Base-by-base conservation (phyloP, 2,888 invertebrate genomes). In the Agonum fuliginosum region DNA sequence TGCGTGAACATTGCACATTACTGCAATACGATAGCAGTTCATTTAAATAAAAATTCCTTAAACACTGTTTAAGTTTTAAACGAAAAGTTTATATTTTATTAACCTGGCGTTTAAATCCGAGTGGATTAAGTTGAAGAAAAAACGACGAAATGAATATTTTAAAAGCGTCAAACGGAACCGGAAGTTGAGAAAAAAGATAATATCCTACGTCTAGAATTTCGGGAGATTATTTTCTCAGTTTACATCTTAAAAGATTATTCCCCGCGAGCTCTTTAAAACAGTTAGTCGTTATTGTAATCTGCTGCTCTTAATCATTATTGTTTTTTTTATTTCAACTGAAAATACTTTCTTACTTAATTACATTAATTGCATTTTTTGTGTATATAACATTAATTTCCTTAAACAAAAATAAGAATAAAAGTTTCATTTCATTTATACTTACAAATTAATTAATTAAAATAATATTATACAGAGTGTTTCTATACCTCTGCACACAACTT, bases 1-100 rank as follows among this genome's bases (percentile, higher is more conserved):
- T 51, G 22, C 22, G 51, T 51, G 20, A 51, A 51, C 19, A 20
- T 51, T 51, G 51, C 51, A 51, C 51, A 51, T 51, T 51, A 54
- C 22, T 24, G 22, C 51, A 51, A 22, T 51, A 54, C 22, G n/a
- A 1, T 37, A 37, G 37, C 37, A 37, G 54, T 54, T 54, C 22
- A 54, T 54, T 54, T 54, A 54, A 54, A 54, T 24, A 24, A 54
- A 54, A 54, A 51, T 51, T 2, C 4, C 24, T 48, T 48, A n/a
- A n/a, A 2, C 37, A n/a, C 10, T 3, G n/a, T 37, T 37, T 1
- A 24, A 54, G 24, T 54, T 54, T 54, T 24, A 24, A 54, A 14
- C 5, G 54, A 24, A 54, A 54, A 54, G 54, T 54, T 54, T 54
- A 54, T 54, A 54, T 54, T 54, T 54, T 54, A 54, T 54, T 24